Percentiles rank a stretch among this genome's conserved stretches.
Conservation (phyloP, 2,797 vertebrate species). For the Australoheros facetus region DNA sequence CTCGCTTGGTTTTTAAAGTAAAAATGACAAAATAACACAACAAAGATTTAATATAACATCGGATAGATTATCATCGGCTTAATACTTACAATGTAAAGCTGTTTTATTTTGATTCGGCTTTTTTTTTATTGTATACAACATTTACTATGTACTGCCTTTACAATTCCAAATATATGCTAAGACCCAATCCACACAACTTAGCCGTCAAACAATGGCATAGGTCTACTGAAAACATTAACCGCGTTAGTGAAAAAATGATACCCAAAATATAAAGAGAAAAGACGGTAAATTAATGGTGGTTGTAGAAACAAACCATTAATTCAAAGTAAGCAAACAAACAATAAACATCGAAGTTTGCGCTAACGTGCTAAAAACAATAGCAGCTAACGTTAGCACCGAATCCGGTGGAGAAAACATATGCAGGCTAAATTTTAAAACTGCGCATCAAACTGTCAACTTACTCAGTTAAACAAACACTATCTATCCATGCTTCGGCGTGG, state of each 20-base stretch:
- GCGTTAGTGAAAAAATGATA: neutral
- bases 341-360: neutral
- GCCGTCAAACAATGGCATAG: neutral
- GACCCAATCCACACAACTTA: neutral
- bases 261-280: neutral
- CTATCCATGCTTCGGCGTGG: constrained; percentile 62
- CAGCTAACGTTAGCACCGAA: constrained; percentile 62
- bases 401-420: neutral
- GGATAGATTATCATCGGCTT: neutral
- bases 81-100: neutral
- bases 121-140: neutral
- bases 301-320: no score
- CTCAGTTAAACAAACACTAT: constrained; percentile 63
- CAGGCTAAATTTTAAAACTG: neutral
- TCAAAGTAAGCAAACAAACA: no score
- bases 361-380: constrained; percentile 75
- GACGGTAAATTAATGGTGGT: accelerated
- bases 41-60: neutral
- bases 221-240: neutral
- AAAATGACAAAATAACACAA: neutral
- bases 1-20: neutral
- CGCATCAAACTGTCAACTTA: constrained; percentile 23
- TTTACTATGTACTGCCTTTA: neutral
- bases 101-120: neutral
- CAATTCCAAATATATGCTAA: neutral